Evolutionary conservation across 2,113 vertebrate species (phyloP).

Genomic region (Bos indicus): DNA sequence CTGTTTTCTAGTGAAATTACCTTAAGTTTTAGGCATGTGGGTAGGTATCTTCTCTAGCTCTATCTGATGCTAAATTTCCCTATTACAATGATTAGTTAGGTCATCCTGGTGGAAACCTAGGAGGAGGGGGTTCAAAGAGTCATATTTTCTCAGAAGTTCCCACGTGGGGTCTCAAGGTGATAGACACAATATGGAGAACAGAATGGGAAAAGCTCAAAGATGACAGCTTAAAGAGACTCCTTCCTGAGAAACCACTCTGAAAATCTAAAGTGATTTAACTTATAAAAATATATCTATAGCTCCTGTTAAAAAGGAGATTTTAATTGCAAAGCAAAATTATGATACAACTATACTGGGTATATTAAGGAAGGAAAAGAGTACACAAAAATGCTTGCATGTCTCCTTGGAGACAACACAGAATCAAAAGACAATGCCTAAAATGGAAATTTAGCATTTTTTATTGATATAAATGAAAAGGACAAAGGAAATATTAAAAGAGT

Average conservation of each 20-base stretch:
- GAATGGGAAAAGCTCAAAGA: not conserved
- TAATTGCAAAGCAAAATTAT: not conserved
- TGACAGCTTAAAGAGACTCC: not conserved
- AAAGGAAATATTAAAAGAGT: not conserved
- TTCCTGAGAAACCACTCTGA: not conserved
- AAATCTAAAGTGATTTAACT: not conserved
- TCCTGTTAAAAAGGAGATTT: not conserved
- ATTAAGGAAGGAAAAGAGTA: not conserved
- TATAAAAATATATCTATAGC: not conserved
- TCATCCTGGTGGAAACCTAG: not conserved
- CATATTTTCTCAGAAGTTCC: not conserved
- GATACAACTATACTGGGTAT: not conserved
- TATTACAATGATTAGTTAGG: not conserved
- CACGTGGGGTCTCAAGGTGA: not conserved
- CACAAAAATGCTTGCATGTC: not conserved
- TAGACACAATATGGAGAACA: not conserved
- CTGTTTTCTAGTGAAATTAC: not conserved
- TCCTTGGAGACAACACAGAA: not conserved
- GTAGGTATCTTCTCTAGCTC: not conserved
- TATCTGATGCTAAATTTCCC: not conserved
- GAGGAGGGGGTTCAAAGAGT: not conserved
- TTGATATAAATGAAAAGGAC: not conserved
- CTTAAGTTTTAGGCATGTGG: not conserved
- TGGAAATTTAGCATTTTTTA: not conserved
- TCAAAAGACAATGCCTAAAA: not conserved